Conservation (phyloP, 2,113 vertebrate species). For the Argyrosomus japonicus region DNA sequence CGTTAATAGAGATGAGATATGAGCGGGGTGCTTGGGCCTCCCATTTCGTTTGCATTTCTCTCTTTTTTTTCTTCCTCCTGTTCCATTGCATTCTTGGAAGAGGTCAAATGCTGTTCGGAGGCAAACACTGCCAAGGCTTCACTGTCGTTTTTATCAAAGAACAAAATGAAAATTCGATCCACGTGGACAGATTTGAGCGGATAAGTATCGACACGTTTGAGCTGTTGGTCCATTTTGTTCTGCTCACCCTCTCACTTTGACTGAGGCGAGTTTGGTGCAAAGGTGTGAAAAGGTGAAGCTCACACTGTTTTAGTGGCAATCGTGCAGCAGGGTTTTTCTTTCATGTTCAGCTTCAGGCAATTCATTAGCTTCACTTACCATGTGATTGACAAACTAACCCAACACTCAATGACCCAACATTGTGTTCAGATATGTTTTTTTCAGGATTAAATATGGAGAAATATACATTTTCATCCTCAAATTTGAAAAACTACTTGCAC, state of each 20-base stretch:
- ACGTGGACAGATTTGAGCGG: constrained; percentile 43
- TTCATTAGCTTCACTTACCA: constrained; percentile 49
- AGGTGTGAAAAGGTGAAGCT: constrained; percentile 69
- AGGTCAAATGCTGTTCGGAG: constrained; percentile 83
- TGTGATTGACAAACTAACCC: constrained; percentile 40
- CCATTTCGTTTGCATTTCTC: constrained; percentile 84
- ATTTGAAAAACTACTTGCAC: background rate
- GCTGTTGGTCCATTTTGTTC: constrained; percentile 5
- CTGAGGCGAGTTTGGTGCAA: constrained; percentile 17
- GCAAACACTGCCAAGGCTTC: constrained; percentile 62
- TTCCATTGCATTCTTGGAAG: constrained; percentile 81
- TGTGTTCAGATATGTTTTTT: background rate
- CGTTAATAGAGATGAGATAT: constrained; percentile 90
- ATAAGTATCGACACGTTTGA: constrained; percentile 26
- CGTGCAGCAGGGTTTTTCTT: constrained; percentile 43
- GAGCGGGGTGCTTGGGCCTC: constrained; percentile 84
- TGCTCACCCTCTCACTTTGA: background rate
- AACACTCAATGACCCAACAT: background rate
- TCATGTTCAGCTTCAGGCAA: constrained; percentile 41
- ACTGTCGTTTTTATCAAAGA: constrained; percentile 49
- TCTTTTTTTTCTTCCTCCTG: constrained; percentile 57
- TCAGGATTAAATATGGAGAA: background rate
- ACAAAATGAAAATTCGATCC: constrained; percentile 39
- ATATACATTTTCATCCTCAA: background rate
- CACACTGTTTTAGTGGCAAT: constrained; percentile 74